Evolutionary conservation across 2,113 vertebrate species (phyloP).

Genomic region (Leptosomus discolor): DNA sequence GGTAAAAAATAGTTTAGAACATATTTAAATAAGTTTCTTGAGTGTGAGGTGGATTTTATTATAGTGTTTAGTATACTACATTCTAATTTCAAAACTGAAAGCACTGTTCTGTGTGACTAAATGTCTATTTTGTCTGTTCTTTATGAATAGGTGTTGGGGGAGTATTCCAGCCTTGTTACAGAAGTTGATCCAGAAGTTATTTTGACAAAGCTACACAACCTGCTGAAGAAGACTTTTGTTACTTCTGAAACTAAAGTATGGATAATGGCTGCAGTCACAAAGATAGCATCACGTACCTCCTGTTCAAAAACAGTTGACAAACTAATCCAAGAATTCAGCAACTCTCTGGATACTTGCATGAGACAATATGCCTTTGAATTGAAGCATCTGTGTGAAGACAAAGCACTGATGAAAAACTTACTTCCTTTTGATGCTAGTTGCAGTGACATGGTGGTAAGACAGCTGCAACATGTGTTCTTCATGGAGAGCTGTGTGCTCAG

Average conservation of each 20-base stretch:
- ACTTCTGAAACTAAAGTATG: conserved; percentile 89
- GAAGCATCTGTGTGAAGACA: conserved; percentile 80
- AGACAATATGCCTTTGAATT: conserved; percentile 89
- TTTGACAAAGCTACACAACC: conserved; percentile 74
- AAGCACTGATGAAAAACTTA: conserved; percentile 75
- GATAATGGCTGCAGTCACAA: conserved; percentile 87
- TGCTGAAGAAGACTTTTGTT: conserved; percentile 77
- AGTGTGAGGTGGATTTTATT: neutral
- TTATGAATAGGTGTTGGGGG: conserved; percentile 85
- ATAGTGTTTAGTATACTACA: neutral
- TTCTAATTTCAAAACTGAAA: neutral
- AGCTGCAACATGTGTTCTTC: neutral
- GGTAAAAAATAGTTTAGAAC: neutral
- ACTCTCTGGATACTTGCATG: conserved; percentile 85
- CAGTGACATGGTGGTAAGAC: conserved; percentile 73
- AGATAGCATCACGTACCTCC: conserved; percentile 72
- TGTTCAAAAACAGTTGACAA: conserved; percentile 66
- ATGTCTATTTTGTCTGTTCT: neutral
- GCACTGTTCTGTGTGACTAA: neutral
- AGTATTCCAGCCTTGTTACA: conserved; percentile 83
- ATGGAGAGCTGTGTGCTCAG: no score
- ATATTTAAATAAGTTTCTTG: neutral
- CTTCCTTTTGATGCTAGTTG: conserved; percentile 74
- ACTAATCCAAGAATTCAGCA: conserved; percentile 76
- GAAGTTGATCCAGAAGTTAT: conserved; percentile 76